Evolutionary conservation across 2,797 vertebrate genomes (phyloP), one percentile per base, ranked within the genome.

Genomic region (Hypotaenidia philippensis): DNA sequence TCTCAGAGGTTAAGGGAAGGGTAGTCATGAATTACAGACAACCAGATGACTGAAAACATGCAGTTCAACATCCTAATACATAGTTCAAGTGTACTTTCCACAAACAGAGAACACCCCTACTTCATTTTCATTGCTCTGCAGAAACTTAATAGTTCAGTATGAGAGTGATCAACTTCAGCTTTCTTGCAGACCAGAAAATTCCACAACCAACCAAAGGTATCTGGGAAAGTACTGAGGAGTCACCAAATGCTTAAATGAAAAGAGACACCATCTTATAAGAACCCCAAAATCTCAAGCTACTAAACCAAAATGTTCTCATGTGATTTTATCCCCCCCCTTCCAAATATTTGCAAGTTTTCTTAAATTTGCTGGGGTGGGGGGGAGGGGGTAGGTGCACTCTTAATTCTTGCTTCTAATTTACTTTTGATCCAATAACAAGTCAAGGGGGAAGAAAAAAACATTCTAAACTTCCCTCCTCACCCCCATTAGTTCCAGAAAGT

Each of bases 331-430:
- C 5, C 1, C 13, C 2, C 8, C 7, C 19, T 55, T 36, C 25
- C 63, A 76, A 84, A 59, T 14, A 76, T 29, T 64, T 56, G 11
- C 11, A 72, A 81, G 16, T 9, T 36, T 90, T 45, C 18, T 50
- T 57, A 23, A 49, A 6, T n/a, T 49, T 61, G 5, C 1, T 6
- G 27, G 5, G 3, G 5, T 0, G 41, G 41, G 7, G 7, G 17
- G 41, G 41, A 18, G 41, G 17, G 41, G 41, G 8, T 19, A 19
- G 18, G 41, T 18, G 16, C 17, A 9, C 41, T 84, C 20, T 85
- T 74, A 61, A 61, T 14, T 82, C 29, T 76, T 64, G 13, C 26
- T 83, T 83, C 5, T 64, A 64, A 69, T 23, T 77, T 77, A 53
- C 15, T 86, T 75, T 74, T 75, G 22, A 60, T 20, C 20, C 23